Conservation (phyloP, 2,113 vertebrate species). For the Struthidea cinerea region DNA sequence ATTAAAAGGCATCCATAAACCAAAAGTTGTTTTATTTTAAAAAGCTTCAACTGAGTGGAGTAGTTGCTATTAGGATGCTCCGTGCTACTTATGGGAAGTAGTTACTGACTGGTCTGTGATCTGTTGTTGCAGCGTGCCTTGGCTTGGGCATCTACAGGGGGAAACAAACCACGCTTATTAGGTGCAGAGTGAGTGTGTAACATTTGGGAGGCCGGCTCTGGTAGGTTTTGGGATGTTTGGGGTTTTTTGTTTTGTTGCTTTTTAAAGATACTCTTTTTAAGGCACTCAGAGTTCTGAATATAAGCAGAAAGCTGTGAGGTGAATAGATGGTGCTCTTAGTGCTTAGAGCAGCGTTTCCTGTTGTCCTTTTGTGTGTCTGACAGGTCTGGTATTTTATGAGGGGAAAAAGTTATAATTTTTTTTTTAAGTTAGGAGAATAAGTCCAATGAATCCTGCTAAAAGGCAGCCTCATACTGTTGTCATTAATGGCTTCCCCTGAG, state of each 20-base stretch:
- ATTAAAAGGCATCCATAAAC: neutral
- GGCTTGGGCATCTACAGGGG: neutral
- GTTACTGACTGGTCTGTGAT: neutral
- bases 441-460: conserved; percentile 7
- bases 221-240: neutral
- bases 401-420: neutral
- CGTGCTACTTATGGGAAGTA: neutral
- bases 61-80: neutral
- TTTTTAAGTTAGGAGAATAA: conserved; percentile 8
- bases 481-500: conserved; percentile 51
- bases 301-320: neutral
- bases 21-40: neutral
- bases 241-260: neutral
- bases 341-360: neutral
- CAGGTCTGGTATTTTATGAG: neutral
- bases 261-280: neutral
- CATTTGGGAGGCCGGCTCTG: neutral
- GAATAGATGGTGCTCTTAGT: neutral
- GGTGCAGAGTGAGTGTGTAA: neutral
- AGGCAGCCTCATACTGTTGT: conserved; percentile 41
- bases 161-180: neutral
- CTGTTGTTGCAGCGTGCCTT: neutral
- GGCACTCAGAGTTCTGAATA: neutral
- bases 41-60: neutral
- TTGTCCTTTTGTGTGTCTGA: neutral